A percentile compares a stretch with the other conserved stretches of the same genome.
Conservation (phyloP, 2,888 invertebrate genomes). For the Digitonthophagus gazella region DNA sequence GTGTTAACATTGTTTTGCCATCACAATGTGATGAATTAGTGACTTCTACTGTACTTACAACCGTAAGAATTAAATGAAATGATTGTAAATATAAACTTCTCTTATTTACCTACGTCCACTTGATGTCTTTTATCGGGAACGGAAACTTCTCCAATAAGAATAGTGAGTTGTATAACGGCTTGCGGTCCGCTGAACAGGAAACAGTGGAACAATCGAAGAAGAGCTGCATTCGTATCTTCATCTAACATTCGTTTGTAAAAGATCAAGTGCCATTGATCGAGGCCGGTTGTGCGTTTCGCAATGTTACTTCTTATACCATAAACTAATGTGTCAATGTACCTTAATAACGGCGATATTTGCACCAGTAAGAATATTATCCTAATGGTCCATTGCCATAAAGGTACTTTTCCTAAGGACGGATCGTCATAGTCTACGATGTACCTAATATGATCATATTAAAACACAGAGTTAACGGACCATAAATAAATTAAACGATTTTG, state of each 20-base stretch:
- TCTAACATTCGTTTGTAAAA: conserved; percentile 51
- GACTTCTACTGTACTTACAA: no score
- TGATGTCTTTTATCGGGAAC: conserved; percentile 35
- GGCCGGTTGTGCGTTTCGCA: conserved; percentile 42
- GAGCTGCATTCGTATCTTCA: conserved; percentile 52
- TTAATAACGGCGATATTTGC: conserved; percentile 53
- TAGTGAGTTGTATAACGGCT: conserved; percentile 50
- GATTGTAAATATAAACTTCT: no score
- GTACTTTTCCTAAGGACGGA: conserved; percentile 47
- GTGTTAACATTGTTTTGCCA: no score
- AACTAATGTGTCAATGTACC: conserved; percentile 51
- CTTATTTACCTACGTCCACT: conserved; percentile 23
- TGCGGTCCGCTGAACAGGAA: conserved; percentile 52
- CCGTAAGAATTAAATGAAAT: no score
- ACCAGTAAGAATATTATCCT: conserved; percentile 51
- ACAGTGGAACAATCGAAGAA: conserved; percentile 51
- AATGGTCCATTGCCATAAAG: conserved; percentile 50
- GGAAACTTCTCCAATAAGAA: conserved; percentile 44
- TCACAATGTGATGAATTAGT: no score
- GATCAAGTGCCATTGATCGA: conserved; percentile 43
- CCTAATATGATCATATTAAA: conserved; percentile 41
- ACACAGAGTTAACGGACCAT: no score
- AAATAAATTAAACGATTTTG: no score
- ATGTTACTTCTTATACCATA: conserved; percentile 50
- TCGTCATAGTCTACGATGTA: conserved; percentile 53